A percentile compares a stretch with the other conserved stretches of the same genome.
Evolutionary conservation across 2,797 vertebrate genomes (phyloP).

Genomic region (Argentina silus): DNA sequence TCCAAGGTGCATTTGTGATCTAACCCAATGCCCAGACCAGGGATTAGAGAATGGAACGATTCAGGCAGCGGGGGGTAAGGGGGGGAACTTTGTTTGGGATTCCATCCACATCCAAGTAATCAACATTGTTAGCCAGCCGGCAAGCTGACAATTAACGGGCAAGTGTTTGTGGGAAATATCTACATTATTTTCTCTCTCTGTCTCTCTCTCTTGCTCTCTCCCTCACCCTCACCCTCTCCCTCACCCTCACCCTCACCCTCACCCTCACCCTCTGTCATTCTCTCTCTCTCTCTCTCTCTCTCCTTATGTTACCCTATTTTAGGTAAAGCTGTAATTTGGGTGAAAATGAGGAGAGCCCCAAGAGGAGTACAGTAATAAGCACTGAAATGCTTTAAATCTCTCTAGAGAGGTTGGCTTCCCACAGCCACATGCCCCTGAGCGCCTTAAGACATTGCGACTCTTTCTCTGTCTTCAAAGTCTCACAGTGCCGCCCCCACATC

Average conservation of each 20-base stretch:
- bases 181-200: background rate
- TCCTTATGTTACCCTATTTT: background rate
- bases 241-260: background rate
- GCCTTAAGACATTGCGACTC: background rate
- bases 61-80: background rate
- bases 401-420: background rate
- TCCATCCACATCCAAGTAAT: background rate
- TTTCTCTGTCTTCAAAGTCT: background rate
- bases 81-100: background rate
- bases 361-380: conserved; percentile 1
- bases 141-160: background rate
- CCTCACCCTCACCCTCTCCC: background rate
- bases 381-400: background rate
- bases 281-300: background rate
- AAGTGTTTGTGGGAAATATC: background rate
- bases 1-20: background rate
- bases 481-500: background rate
- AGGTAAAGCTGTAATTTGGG: conserved; percentile 1
- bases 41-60: background rate
- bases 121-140: background rate
- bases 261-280: background rate
- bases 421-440: background rate
- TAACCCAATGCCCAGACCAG: background rate
- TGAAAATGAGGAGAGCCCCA: background rate
- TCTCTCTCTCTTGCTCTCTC: background rate